A percentile compares a stretch with the other conserved stretches of the same genome.
phyloP scores from a whole-genome alignment of 2,113 vertebrate genomes.

The human region DNA sequence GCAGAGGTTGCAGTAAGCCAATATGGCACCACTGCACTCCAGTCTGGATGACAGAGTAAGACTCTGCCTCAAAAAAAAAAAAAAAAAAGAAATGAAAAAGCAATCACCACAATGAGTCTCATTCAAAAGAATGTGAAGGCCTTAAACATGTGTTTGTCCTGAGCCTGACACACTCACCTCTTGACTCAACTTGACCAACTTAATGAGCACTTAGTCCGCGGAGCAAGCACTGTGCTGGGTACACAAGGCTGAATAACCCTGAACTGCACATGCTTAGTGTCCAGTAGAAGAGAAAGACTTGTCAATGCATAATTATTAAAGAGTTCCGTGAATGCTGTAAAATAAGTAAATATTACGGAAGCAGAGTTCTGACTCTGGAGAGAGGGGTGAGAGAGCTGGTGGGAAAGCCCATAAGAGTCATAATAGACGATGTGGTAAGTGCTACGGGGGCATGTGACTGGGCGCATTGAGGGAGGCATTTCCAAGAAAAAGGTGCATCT shows the following conservation, averaged over 20 bases:
- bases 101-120: not conserved
- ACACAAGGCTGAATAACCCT: not conserved
- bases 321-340: not conserved
- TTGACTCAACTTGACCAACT: not conserved
- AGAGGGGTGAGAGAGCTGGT: not conserved
- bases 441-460: no score
- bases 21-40: no score
- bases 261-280: not conserved
- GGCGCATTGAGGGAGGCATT: rapidly evolving
- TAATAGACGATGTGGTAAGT: not conserved
- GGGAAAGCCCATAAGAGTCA: not conserved
- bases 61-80: not conserved
- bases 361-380: not conserved
- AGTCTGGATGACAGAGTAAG: no score
- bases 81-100: conserved; percentile 27
- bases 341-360: not conserved
- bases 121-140: not conserved
- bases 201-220: not conserved
- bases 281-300: not conserved
- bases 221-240: not conserved
- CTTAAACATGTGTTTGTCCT: not conserved
- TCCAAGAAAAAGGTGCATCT: not conserved
- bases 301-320: no score
- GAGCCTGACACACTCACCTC: not conserved
- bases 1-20: no score